These are phyloP conservation scores for Miltochrista miniata DNA, from an alignment of 2,888 invertebrate genomes.

Conservation along the genomic window DNA sequence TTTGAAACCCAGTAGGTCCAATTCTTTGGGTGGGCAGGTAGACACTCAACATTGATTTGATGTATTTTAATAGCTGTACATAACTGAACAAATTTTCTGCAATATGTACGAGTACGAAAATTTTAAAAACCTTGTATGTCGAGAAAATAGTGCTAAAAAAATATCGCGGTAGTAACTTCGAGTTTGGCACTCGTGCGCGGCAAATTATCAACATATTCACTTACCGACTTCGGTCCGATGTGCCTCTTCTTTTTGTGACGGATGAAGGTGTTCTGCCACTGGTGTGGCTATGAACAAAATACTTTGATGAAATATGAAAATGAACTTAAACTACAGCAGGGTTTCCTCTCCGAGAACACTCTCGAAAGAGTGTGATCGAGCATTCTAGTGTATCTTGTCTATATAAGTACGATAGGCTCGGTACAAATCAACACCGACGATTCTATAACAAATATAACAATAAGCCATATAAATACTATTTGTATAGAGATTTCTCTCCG, in stretches of 20 bases:
- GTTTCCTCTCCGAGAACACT: slow-evolving; percentile 62
- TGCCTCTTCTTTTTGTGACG: slow-evolving; percentile 50
- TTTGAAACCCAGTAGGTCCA: no score
- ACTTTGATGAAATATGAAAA: slow-evolving; percentile 47
- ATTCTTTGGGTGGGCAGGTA: no score
- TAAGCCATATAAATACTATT: slow-evolving; percentile 72
- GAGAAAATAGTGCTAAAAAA: slow-evolving; percentile 7
- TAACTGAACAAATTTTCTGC: neutral
- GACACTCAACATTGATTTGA: no score
- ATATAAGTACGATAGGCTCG: slow-evolving; percentile 62
- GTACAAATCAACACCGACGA: slow-evolving; percentile 60
- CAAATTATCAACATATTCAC: slow-evolving; percentile 52
- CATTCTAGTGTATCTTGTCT: slow-evolving; percentile 43
- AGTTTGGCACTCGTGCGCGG: slow-evolving; percentile 33
- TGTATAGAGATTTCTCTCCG: slow-evolving; percentile 63
- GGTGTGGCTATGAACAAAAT: slow-evolving; percentile 74
- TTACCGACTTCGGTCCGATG: slow-evolving; percentile 63
- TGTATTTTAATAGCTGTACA: no score
- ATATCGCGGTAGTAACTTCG: neutral
- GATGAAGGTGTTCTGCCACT: slow-evolving; percentile 70
- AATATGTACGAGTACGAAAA: slow-evolving; percentile 3
- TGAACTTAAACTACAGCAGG: slow-evolving; percentile 65
- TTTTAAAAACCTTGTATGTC: slow-evolving; percentile 8
- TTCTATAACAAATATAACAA: slow-evolving; percentile 72
- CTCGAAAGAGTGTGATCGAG: slow-evolving; percentile 67